Conservation (phyloP, 1,140 invertebrate species). For the Galleria mellonella region DNA sequence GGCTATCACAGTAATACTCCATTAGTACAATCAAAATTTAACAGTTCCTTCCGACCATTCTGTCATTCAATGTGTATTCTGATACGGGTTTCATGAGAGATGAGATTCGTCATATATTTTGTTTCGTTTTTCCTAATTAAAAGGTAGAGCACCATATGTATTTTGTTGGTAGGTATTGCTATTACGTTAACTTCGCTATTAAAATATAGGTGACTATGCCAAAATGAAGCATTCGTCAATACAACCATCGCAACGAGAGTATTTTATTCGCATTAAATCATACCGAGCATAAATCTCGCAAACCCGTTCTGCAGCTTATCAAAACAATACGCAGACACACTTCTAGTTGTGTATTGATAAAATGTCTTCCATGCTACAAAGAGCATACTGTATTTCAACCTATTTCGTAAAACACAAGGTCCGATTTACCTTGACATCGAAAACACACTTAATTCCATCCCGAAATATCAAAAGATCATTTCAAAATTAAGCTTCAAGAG, state of each 20-base stretch:
- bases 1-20: too few relatives aligned
- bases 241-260: constrained; percentile 60
- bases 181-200: constrained; percentile 2
- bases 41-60: too few relatives aligned
- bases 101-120: too few relatives aligned
- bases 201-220: constrained; percentile 24
- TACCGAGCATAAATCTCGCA: constrained; percentile 69
- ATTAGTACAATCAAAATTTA: too few relatives aligned
- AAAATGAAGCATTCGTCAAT: constrained; percentile 70
- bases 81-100: too few relatives aligned
- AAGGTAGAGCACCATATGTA: too few relatives aligned
- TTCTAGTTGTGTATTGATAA: constrained; percentile 44
- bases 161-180: too few relatives aligned
- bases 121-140: too few relatives aligned
- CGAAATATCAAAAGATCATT: constrained; percentile 44
- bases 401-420: constrained; percentile 40
- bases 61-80: too few relatives aligned
- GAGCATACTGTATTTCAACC: constrained; percentile 24
- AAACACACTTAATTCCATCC: constrained; percentile 28
- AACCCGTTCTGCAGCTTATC: constrained; percentile 74
- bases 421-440: constrained; percentile 31
- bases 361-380: constrained; percentile 42
- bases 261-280: constrained; percentile 75
- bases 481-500: constrained; percentile 72
- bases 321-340: constrained; percentile 74